Evolutionary conservation across 1,140 invertebrate species (phyloP), one percentile per base, ranked within the genome.

Genomic region (Diorhabda elongata): DNA sequence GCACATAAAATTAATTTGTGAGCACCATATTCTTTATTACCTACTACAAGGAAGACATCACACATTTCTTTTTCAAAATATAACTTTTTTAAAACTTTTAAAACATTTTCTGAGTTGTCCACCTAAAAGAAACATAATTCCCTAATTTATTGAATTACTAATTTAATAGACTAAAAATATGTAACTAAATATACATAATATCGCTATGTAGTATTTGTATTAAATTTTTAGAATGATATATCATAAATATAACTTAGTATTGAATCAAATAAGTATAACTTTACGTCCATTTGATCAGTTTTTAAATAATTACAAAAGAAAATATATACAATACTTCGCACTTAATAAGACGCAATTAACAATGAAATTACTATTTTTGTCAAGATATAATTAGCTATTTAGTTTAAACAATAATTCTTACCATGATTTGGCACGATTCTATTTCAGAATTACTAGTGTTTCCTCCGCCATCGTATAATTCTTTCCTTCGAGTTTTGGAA

Each of bases 1-100:
- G 94, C 93, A 86, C 94, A 97, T 2, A 98, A 85, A 77, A 98
- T 97, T 5, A 98, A 86, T 65, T 94, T 87, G 83, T 98, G 96
- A 42, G 93, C 92, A 42, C 93, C 92, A 84, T 93, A 96, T 68
- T 90, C 88, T 43, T 89, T 85, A 42, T 75, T 73, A 3, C 78
- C 79, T 42, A 81, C 79, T 66, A 73, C 73, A 3, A 81, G 61
- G 57, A 71, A 73, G 11, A 81, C 74, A 75, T 81, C 80, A 52
- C 76, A 77, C 79, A 81, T 80, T 69, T 72, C 65, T 68, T 75
- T 74, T 1, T 80, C 74, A 6, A 69, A 56, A 69, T 77, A 81
- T 44, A 81, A 63, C 58, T 76, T 78, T 59, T 71, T 75, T 45
- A 81, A 67, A 9, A 72, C 73, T 63, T 76, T 77, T 4, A 81